phyloP scores from a whole-genome alignment of 1,140 invertebrate species.

The Trichomalopsis sarcophagae region DNA sequence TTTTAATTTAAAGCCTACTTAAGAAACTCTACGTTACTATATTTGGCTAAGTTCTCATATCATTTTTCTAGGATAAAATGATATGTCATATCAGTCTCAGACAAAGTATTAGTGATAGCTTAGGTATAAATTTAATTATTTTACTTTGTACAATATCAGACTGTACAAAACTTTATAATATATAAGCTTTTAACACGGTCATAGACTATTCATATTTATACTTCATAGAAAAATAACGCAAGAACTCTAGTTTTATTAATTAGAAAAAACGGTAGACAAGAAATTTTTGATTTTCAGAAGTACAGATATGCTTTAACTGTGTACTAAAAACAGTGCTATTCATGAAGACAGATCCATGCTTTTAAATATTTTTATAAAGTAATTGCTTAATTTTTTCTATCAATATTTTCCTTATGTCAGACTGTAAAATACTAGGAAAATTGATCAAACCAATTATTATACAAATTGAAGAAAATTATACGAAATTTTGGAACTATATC shows the following conservation, averaged over 20 bases:
- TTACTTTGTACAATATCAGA: constrained; percentile 22
- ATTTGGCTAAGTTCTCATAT: constrained; percentile 22
- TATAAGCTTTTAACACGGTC: not conserved
- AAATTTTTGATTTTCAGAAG: constrained; percentile 12
- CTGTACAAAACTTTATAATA: constrained; percentile 9
- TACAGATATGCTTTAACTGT: not conserved
- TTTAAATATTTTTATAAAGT: not conserved
- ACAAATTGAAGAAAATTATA: not conserved
- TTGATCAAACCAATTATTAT: not conserved
- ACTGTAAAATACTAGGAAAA: not conserved
- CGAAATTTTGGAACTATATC: not conserved
- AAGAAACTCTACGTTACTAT: not conserved
- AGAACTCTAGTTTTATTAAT: not conserved
- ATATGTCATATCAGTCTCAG: constrained; percentile 33
- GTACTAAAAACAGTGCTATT: constrained; percentile 18
- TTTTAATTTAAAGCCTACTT: constrained; percentile 1
- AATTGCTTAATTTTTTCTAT: not conserved
- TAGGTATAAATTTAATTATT: constrained; percentile 6
- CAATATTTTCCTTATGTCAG: not conserved
- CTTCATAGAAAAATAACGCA: constrained; percentile 20
- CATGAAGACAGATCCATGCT: not conserved
- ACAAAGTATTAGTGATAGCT: constrained; percentile 2
- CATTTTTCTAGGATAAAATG: constrained; percentile 14
- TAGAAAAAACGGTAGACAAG: not conserved
- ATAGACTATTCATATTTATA: constrained; percentile 23